Base-by-base conservation (phyloP, 2,797 vertebrate genomes). In the Pipistrellus nathusii region DNA sequence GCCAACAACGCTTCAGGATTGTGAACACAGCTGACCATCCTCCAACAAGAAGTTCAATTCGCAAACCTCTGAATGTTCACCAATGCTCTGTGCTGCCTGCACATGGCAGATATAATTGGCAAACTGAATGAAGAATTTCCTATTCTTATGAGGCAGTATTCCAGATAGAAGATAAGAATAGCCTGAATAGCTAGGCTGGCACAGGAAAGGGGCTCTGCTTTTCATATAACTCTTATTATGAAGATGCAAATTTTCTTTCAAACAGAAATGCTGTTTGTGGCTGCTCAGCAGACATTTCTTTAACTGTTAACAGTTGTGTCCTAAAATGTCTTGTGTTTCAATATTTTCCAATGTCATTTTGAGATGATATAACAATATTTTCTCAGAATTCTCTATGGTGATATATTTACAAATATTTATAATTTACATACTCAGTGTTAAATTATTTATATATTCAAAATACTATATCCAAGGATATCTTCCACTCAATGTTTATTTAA, bases 131-230 rank as follows among this genome's bases (percentile, higher is more conserved):
- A 95, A 95, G 91, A 95, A 95, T 95, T 96, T 95, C 82, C 93
- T 96, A 95, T 96, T 96, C 95, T 96, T 84, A 64, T 93, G 35
- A 96, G 95, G 95, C 94, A 59, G 78, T 68, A 90, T 93, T 96
- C 95, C 94, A 95, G 97, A 97, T 59, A 94, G 91, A 32, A 90
- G 96, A 97, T 94, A 97, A 97, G 96, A 95, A 96, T 69, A 90
- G 96, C 87, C 64, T 94, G 87, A 96, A 93, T 91, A 59, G 95
- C 89, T 64, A 62, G 92, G 94, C 95, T 78, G 90, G 85, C 93
- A 57, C 71, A 38, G 90, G 85, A 95, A 96, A 91, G 55, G 62
- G 48, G n/a, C 55, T 88, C 66, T 75, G 96, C 94, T 97, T 95
- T 97, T 95, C 93, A 88, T 59, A 55, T 32, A 69, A 55, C 75